These are phyloP conservation scores for Leucoraja erinaceus DNA, from an alignment of 2,113 vertebrate species.

Conservation along the genomic window DNA sequence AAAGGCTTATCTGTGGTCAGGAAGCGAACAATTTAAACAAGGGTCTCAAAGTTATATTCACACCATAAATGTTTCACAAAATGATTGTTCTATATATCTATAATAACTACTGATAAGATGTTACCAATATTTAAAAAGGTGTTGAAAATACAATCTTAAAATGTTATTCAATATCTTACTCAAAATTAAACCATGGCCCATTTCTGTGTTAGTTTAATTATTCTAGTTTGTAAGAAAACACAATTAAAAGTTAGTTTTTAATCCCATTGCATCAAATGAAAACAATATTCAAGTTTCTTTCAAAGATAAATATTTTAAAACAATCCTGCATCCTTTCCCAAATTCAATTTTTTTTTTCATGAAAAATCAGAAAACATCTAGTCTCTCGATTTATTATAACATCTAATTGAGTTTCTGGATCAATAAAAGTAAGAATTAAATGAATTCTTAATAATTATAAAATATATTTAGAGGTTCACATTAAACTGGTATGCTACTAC, in stretches of 20 bases:
- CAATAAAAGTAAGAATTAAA: background rate
- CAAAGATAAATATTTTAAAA: conserved; percentile 23
- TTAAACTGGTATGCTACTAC: background rate
- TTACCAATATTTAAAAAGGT: background rate
- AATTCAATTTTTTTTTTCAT: background rate
- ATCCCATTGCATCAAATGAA: background rate
- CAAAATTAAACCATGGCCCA: background rate
- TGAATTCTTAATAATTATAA: background rate
- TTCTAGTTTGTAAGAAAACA: background rate
- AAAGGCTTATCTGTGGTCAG: background rate
- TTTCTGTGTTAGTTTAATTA: background rate
- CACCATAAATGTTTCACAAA: conserved; percentile 1
- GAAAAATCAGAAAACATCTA: background rate
- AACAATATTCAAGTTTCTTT: background rate
- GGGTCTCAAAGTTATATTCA: background rate
- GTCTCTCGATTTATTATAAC: background rate
- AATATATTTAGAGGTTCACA: background rate
- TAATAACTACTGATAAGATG: background rate
- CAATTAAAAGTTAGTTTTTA: background rate
- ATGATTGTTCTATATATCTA: background rate
- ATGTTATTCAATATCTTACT: background rate
- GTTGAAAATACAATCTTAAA: background rate
- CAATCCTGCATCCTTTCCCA: background rate
- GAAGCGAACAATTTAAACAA: background rate
- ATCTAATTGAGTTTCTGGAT: background rate